Evolutionary conservation across 1,140 invertebrate genomes (phyloP).

Genomic region (Helicoverpa armigera): DNA sequence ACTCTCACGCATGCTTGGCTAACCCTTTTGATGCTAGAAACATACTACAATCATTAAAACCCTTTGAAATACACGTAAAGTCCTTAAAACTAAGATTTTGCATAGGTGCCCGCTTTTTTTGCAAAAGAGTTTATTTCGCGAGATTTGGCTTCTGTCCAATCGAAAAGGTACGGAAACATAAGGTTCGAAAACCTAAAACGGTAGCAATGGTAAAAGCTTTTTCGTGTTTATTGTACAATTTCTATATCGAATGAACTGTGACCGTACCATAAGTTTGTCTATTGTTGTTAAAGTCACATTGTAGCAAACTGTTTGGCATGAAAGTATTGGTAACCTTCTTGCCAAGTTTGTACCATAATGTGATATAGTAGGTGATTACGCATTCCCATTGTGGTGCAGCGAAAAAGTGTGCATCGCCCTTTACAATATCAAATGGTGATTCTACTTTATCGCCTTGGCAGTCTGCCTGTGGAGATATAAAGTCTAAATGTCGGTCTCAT

Average conservation of each 20-base stretch:
- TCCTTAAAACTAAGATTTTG: too few relatives aligned
- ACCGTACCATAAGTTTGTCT: conserved; percentile 9
- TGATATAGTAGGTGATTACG: conserved; percentile 14
- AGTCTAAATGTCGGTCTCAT: conserved; percentile 22
- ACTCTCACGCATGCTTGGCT: too few relatives aligned
- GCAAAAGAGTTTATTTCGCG: too few relatives aligned
- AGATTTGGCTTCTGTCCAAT: conserved; percentile 18
- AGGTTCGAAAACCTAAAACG: conserved; percentile 14
- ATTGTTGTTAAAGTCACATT: conserved; percentile 33
- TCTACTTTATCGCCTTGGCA: conserved; percentile 35
- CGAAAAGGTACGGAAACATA: conserved; percentile 33
- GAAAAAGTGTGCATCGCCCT: conserved; percentile 28
- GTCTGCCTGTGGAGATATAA: conserved; percentile 35
- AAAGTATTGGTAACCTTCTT: conserved; percentile 22
- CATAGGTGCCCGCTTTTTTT: too few relatives aligned
- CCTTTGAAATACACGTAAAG: too few relatives aligned
- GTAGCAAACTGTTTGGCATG: conserved; percentile 20
- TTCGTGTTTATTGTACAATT: conserved; percentile 16
- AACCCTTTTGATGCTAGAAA: too few relatives aligned
- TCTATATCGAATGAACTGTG: conserved; percentile 22
- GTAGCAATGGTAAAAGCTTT: conserved; percentile 37
- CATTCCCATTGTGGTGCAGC: background rate
- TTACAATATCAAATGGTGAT: conserved; percentile 35
- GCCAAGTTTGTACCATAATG: conserved; percentile 5
- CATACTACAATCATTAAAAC: too few relatives aligned